phyloP scores from a whole-genome alignment of 2,888 invertebrate species.

The Tetranychus piercei region DNA sequence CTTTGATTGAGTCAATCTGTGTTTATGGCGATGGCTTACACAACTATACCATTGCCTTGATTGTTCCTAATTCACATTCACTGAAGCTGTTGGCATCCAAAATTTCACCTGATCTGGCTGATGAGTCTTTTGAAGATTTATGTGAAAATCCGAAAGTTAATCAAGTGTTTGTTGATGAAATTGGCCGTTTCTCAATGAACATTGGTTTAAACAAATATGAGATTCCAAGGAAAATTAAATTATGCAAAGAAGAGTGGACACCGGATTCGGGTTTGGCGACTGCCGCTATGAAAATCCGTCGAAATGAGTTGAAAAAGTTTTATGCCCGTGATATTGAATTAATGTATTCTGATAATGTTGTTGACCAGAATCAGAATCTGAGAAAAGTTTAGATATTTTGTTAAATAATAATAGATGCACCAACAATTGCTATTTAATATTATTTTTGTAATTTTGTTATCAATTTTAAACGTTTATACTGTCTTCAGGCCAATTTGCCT shows the following conservation, averaged over 20 bases:
- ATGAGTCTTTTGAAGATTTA: not conserved
- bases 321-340: slow-evolving; percentile 34
- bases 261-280: slow-evolving; percentile 39
- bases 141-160: slow-evolving; percentile 8
- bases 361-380: not conserved
- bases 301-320: slow-evolving; percentile 35
- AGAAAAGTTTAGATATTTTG: not conserved
- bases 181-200: not conserved
- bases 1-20: slow-evolving; percentile 88
- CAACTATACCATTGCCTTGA: slow-evolving; percentile 65
- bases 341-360: slow-evolving; percentile 26
- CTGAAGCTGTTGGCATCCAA: slow-evolving; percentile 20
- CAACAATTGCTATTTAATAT: too few relatives aligned
- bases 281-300: slow-evolving; percentile 39
- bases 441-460: too few relatives aligned
- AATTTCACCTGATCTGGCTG: slow-evolving; percentile 8
- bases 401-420: too few relatives aligned
- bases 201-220: slow-evolving; percentile 34
- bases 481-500: too few relatives aligned
- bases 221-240: slow-evolving; percentile 35
- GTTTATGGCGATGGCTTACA: slow-evolving; percentile 78
- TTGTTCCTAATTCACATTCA: slow-evolving; percentile 50
- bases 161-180: not conserved
- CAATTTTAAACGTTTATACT: too few relatives aligned
- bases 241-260: slow-evolving; percentile 38